Conservation (phyloP, 2,797 vertebrate genomes). For the Leptoclinus maculatus region DNA sequence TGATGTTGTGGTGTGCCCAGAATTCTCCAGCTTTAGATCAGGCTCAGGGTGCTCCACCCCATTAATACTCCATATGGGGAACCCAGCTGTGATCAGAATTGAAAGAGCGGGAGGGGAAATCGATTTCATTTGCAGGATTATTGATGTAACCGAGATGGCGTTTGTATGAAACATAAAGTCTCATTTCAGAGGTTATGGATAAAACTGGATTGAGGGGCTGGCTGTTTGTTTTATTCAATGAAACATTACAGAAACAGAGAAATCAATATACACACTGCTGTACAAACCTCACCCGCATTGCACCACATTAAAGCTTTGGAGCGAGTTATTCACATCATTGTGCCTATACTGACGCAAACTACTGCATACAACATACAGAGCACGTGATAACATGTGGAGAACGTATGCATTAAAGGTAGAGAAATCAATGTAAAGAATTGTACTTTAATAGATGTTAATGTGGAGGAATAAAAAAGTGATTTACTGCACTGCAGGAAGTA, state of each 20-base stretch:
- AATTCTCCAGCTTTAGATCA: slow-evolving; percentile 86
- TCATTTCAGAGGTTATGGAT: slow-evolving; percentile 87
- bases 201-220: slow-evolving; percentile 82
- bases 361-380: neutral
- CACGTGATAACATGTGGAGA: neutral
- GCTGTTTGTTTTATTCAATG: slow-evolving; percentile 84
- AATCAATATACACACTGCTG: slow-evolving; percentile 68
- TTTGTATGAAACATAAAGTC: slow-evolving; percentile 88
- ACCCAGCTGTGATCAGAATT: slow-evolving; percentile 90
- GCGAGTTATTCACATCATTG: slow-evolving; percentile 39
- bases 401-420: slow-evolving; percentile 17
- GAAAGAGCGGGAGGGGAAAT: slow-evolving; percentile 87
- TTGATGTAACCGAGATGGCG: slow-evolving; percentile 86
- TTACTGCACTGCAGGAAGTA: slow-evolving; percentile 42
- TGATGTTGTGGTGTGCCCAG: slow-evolving; percentile 86
- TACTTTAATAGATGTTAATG: slow-evolving; percentile 34
- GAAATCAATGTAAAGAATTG: slow-evolving; percentile 5
- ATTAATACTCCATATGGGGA: slow-evolving; percentile 88
- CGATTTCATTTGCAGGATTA: slow-evolving; percentile 90
- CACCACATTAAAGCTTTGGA: slow-evolving; percentile 71
- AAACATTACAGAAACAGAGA: slow-evolving; percentile 82
- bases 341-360: slow-evolving; percentile 27
- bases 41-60: slow-evolving; percentile 85
- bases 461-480: slow-evolving; percentile 60
- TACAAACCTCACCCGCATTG: slow-evolving; percentile 66